These are phyloP conservation scores for Scolopax rusticola DNA, from an alignment of 2,797 vertebrate genomes.

Conservation along the genomic window DNA sequence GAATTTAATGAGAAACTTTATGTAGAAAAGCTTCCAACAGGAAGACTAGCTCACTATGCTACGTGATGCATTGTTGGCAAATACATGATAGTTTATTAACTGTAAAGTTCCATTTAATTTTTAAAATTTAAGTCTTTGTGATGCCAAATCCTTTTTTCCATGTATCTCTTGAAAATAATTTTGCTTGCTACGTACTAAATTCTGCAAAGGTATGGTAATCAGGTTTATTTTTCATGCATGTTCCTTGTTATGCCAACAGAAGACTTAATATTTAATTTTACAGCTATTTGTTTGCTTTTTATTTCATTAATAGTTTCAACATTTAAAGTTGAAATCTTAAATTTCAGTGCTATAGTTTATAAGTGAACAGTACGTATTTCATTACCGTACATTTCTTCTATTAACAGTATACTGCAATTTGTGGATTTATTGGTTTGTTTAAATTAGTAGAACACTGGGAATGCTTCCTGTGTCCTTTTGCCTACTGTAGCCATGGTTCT, in stretches of 20 bases:
- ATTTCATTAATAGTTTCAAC: background rate
- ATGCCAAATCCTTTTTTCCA: background rate
- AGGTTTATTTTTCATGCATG: background rate
- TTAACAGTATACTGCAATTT: background rate
- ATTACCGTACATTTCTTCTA: background rate
- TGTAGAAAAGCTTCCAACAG: constrained; percentile 10
- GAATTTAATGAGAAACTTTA: constrained; percentile 20
- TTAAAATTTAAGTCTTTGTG: background rate
- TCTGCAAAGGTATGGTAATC: background rate
- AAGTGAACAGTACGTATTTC: background rate
- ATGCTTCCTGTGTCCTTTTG: background rate
- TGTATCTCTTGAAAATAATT: background rate
- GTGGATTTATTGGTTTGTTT: background rate
- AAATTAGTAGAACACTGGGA: background rate
- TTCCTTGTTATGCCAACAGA: background rate
- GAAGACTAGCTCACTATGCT: background rate
- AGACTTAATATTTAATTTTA: background rate
- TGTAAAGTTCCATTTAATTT: constrained; percentile 4
- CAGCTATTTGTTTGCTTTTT: background rate
- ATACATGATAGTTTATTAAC: background rate
- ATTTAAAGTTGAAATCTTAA: background rate
- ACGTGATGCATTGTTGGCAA: background rate
- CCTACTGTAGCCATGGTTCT: background rate
- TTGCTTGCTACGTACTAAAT: background rate
- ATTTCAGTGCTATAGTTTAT: background rate